Conservation (phyloP, 2,888 invertebrate genomes). For the Hirtodrosophila cameraria region DNA sequence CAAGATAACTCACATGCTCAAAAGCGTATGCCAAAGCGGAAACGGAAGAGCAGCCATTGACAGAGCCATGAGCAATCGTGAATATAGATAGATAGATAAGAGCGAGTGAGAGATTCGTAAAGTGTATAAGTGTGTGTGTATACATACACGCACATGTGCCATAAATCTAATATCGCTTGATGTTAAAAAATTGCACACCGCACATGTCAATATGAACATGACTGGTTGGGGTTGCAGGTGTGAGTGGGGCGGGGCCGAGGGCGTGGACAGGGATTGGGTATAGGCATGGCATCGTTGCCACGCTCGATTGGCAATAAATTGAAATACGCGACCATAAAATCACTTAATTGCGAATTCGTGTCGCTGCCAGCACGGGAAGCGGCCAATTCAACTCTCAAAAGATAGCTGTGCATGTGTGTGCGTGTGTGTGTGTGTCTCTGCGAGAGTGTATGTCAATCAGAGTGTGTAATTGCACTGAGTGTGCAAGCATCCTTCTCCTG, state of each 20-base stretch:
- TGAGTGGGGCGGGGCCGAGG: not conserved
- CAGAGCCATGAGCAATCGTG: constrained; percentile 12
- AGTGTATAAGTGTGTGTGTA: too few relatives aligned
- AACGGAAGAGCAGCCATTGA: constrained; percentile 73
- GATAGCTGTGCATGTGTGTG: constrained; percentile 26
- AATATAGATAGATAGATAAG: constrained; percentile 6
- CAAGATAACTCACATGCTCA: constrained; percentile 54
- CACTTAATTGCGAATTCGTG: constrained; percentile 79
- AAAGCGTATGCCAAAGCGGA: constrained; percentile 28
- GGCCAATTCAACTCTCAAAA: constrained; percentile 60
- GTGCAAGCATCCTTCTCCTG: constrained; percentile 37
- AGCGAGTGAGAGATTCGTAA: not conserved
- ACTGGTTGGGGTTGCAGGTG: not conserved
- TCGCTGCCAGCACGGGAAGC: constrained; percentile 53
- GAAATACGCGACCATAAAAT: constrained; percentile 78
- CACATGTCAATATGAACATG: constrained; percentile 56
- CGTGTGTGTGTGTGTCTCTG: constrained; percentile 9
- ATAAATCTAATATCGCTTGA: constrained; percentile 70
- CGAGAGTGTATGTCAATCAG: constrained; percentile 23
- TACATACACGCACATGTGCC: too few relatives aligned
- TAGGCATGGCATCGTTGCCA: constrained; percentile 39
- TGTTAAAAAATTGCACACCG: constrained; percentile 48
- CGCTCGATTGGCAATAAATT: constrained; percentile 75
- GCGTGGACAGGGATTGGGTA: not conserved
- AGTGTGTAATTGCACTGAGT: constrained; percentile 52